These are phyloP conservation scores for Halcyon chelicuti DNA, from an alignment of 2,797 vertebrate genomes.

Conservation along the genomic window DNA sequence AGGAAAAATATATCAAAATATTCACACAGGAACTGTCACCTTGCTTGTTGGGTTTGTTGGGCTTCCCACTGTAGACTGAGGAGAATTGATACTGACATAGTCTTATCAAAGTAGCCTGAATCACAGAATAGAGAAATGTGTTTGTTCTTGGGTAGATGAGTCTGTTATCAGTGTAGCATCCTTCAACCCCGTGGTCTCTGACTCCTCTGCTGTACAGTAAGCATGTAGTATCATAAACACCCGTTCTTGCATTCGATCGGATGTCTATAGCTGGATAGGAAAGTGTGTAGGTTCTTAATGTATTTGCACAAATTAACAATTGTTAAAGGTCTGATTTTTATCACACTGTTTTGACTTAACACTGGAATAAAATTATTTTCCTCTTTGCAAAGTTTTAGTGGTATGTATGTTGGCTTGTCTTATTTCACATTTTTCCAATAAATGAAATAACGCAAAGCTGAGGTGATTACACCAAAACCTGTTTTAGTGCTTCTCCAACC, in stretches of 20 bases:
- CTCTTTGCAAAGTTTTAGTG: background rate
- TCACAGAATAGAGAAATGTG: background rate
- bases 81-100: background rate
- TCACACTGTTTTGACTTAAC: background rate
- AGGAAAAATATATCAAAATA: background rate
- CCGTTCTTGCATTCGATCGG: background rate
- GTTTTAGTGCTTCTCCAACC: background rate
- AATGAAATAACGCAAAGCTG: background rate
- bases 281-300: background rate
- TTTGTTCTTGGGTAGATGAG: background rate
- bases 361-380: conserved; percentile 33
- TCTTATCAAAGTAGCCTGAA: background rate
- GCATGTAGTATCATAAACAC: background rate
- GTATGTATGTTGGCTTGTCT: background rate
- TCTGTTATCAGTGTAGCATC: background rate
- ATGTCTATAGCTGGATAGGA: background rate
- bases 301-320: background rate
- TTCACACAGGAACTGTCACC: background rate
- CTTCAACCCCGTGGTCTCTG: background rate
- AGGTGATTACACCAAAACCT: background rate
- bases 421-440: background rate
- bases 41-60: background rate
- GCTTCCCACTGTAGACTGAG: background rate
- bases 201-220: background rate
- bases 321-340: conserved; percentile 23